Conservation (phyloP, 2,113 vertebrate genomes). For the Pterocles gutturalis region DNA sequence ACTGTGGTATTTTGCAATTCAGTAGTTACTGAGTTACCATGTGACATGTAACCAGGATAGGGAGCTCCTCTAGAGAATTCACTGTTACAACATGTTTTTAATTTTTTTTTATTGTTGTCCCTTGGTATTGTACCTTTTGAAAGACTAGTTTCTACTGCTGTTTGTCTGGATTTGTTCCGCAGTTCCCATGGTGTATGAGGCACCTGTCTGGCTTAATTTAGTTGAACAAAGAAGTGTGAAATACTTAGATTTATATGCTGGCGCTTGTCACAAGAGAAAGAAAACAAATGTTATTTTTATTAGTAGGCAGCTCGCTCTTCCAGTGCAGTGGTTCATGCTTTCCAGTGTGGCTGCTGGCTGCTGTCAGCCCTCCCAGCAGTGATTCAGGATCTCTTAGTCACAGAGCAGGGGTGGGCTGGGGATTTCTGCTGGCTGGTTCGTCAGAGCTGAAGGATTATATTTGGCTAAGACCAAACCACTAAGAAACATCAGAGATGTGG, state of each 20-base stretch:
- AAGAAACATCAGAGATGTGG: neutral
- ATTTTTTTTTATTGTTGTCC: neutral
- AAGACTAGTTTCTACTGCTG: neutral
- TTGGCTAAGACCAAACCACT: neutral
- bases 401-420: neutral
- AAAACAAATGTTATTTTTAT: conserved; percentile 31
- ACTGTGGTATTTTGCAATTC: neutral
- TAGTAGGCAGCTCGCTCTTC: neutral
- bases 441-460: neutral
- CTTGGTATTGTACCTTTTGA: neutral
- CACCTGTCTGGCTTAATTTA: neutral
- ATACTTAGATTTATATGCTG: neutral
- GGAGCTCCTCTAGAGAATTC: neutral
- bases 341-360: neutral
- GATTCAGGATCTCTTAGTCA: neutral
- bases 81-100: neutral
- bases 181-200: neutral
- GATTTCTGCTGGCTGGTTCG: neutral
- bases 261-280: conserved; percentile 1
- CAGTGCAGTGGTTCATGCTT: neutral
- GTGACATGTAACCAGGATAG: neutral
- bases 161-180: neutral
- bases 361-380: neutral
- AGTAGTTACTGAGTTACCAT: neutral
- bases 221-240: neutral